These are phyloP conservation scores for Formica aserva DNA, from an alignment of 2,888 invertebrate genomes.

Conservation along the genomic window DNA sequence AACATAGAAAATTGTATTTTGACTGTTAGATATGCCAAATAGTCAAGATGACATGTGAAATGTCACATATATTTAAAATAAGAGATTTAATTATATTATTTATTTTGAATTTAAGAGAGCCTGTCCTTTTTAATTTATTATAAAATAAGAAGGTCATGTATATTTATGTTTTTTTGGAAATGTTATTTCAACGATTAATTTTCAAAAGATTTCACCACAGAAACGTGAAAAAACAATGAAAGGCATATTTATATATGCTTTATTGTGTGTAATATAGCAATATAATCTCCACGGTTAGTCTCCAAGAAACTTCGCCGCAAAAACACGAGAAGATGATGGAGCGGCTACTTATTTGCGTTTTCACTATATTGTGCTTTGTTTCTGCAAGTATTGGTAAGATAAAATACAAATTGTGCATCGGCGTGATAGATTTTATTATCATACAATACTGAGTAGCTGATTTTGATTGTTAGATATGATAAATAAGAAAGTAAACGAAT, in stretches of 20 bases:
- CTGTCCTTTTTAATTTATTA: too few relatives aligned
- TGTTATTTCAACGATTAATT: not conserved
- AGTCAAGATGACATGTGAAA: not conserved
- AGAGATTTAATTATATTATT: not conserved
- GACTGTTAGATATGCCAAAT: not conserved
- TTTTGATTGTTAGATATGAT: not conserved
- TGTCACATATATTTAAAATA: not conserved
- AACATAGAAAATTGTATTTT: not conserved
- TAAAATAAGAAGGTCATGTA: not conserved
- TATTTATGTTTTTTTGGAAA: not conserved
- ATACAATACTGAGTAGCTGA: not conserved
- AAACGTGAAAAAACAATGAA: not conserved
- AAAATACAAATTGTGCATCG: not conserved
- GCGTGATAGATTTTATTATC: not conserved
- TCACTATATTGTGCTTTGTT: conserved; percentile 1
- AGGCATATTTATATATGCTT: not conserved
- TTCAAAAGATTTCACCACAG: not conserved
- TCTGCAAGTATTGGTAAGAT: conserved; percentile 12
- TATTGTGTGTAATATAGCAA: conserved; percentile 70
- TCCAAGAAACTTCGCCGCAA: not conserved
- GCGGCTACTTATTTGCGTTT: not conserved
- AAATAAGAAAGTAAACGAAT: not conserved
- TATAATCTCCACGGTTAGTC: not conserved
- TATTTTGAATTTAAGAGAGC: too few relatives aligned
- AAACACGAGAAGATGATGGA: not conserved